A percentile compares a stretch with the other conserved stretches of the same genome.
These are phyloP conservation scores for Botrylloides violaceus DNA, from an alignment of 23 tunicate genomes.

Conservation along the genomic window DNA sequence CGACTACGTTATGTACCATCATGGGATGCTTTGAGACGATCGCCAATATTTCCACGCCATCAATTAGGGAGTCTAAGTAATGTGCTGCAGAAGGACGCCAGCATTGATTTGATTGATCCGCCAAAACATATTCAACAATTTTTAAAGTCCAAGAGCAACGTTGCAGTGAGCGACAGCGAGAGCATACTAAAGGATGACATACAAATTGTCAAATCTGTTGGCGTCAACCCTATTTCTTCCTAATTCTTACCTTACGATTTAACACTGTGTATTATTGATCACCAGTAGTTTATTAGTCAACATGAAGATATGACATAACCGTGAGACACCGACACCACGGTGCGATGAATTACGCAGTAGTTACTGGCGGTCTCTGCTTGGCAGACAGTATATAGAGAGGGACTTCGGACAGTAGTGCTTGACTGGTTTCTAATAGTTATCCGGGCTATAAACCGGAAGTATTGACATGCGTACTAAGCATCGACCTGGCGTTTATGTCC, in stretches of 20 bases:
- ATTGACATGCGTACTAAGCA: too few relatives aligned
- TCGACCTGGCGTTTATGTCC: too few relatives aligned
- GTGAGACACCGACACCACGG: too few relatives aligned
- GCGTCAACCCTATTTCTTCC: background rate
- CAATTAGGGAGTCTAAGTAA: background rate
- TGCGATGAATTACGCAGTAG: too few relatives aligned
- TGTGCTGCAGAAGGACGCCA: background rate
- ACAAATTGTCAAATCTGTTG: background rate
- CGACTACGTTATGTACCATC: background rate
- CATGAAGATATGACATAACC: too few relatives aligned
- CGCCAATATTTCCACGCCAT: slow-evolving; percentile 16
- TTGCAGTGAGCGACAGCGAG: background rate
- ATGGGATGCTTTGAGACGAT: background rate
- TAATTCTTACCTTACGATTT: background rate
- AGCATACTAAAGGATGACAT: background rate
- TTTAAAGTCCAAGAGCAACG: background rate
- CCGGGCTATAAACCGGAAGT: too few relatives aligned
- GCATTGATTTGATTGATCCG: background rate
- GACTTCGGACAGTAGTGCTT: too few relatives aligned
- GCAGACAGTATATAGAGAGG: too few relatives aligned
- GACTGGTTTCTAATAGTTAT: too few relatives aligned
- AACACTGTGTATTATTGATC: background rate
- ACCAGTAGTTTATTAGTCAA: too few relatives aligned
- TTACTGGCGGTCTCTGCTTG: too few relatives aligned
- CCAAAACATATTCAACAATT: background rate